Base-by-base conservation (phyloP, 1,140 invertebrate species). In the Pseudomyrmex cubaensis region DNA sequence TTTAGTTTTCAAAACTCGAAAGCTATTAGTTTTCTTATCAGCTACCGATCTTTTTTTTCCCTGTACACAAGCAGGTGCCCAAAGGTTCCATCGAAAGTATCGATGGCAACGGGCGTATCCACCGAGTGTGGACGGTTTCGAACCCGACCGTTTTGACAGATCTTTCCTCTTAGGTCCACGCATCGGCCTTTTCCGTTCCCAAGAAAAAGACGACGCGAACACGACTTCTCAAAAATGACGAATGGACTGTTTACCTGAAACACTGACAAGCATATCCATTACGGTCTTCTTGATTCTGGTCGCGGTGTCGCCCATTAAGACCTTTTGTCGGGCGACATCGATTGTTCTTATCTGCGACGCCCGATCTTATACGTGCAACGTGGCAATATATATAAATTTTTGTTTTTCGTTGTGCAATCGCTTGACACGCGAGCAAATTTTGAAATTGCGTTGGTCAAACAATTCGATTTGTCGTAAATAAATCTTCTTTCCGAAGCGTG, bases 241-340 rank as follows among this genome's bases (percentile, higher is more conserved):
- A 90, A 91, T 91, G 77, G 89, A 89, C 73, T 91, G 87, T 92
- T 92, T 90, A 90, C 84, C 44, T 61, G 46, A 90, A 88, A 90
- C 74, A 48, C 52, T 67, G 70, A 17, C 75, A 82, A 72, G 13
- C 56, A 70, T 88, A 88, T 89, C 84, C 66, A 86, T 87, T 91
- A 89, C 83, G 73, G 4, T 82, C 48, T 57, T 9, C n/a, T 50
- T 15, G 35, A 52, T 54, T 85, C 72, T 63, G 7, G 56, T 82
- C n/a, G 70, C 50, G 76, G 44, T 86, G 87, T 86, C 73, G 66
- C 72, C 78, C 82, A 90, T 89, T 87, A 90, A 70, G 69, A 69
- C 22, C 69, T 77, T 76, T 73, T 88, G 63, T 57, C 69, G 64
- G 63, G 56, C 56, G 83, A 84, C 85, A 74, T 83, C 46, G 57